Conservation (phyloP, 2,797 vertebrate species). For the Brotula barbata region DNA sequence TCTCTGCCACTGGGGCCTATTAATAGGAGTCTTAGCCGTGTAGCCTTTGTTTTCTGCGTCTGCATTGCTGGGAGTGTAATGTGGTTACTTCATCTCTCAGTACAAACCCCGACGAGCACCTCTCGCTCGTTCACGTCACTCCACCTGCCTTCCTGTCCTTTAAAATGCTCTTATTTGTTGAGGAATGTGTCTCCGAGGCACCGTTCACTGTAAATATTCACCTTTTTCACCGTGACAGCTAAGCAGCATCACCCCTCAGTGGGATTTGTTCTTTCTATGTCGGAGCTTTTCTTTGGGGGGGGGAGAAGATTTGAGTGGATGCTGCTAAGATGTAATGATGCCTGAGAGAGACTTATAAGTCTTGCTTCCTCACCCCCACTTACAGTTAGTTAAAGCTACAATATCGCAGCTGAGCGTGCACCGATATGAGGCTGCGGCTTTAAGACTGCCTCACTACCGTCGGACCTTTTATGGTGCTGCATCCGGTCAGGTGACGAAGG, state of each 20-base stretch:
- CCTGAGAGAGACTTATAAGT: constrained; percentile 44
- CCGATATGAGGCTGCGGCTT: constrained; percentile 70
- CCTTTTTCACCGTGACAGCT: background rate
- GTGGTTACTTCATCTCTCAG: constrained; percentile 33
- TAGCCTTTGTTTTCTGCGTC: constrained; percentile 70
- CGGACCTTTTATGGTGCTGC: constrained; percentile 77
- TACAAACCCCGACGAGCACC: constrained; percentile 27
- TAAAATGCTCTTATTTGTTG: constrained; percentile 26
- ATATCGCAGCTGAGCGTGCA: constrained; percentile 46
- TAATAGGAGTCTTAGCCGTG: constrained; percentile 74
- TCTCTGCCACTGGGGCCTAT: constrained; percentile 78
- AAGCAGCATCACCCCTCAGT: background rate
- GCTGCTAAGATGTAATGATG: constrained; percentile 26
- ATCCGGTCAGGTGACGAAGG: constrained; percentile 82
- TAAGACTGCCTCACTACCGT: constrained; percentile 79
- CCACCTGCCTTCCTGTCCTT: constrained; percentile 18
- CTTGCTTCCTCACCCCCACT: constrained; percentile 50
- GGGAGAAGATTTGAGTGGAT: constrained; percentile 10
- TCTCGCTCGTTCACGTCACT: constrained; percentile 5
- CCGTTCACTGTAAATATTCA: constrained; percentile 1
- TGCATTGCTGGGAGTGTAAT: constrained; percentile 45
- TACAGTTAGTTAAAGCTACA: constrained; percentile 66
- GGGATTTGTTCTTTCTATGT: constrained; percentile 9
- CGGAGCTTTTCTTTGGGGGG: constrained; percentile 4
- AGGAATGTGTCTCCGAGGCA: background rate